Conservation (phyloP, 2,797 vertebrate species). For the Diglossa cyanea region DNA sequence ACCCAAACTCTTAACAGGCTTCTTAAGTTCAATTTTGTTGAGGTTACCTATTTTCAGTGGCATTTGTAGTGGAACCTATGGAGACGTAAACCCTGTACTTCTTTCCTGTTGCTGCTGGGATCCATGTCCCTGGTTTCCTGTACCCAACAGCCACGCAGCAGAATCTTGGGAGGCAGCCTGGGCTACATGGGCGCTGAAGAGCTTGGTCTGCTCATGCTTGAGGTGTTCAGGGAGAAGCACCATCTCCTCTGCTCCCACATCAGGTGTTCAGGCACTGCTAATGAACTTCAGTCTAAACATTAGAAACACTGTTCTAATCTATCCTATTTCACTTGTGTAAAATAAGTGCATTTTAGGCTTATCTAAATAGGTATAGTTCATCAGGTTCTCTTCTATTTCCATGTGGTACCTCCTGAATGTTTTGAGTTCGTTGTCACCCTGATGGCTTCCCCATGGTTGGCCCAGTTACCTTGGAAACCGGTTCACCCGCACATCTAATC, state of each 20-base stretch:
- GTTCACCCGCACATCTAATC: constrained; percentile 4
- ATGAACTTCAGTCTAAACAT: not conserved
- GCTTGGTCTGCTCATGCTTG: not conserved
- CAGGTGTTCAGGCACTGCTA: not conserved
- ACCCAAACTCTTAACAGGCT: not conserved
- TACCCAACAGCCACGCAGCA: accelerated
- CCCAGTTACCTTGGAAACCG: constrained; percentile 54
- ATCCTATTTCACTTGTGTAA: not conserved
- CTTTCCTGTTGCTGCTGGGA: not conserved
- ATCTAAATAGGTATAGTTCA: not conserved
- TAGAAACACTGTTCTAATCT: not conserved
- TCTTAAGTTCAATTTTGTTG: not conserved
- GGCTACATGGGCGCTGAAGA: accelerated
- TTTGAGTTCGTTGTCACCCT: constrained; percentile 22
- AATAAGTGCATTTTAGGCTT: not conserved
- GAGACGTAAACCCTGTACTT: not conserved
- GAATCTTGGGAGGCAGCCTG: not conserved
- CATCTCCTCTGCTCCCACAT: not conserved
- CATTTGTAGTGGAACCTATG: not conserved
- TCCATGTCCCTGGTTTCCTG: accelerated
- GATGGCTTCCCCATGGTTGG: constrained; percentile 23
- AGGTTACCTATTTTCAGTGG: not conserved
- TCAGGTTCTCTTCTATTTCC: not conserved
- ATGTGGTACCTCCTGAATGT: not conserved
- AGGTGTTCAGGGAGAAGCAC: not conserved